Base-by-base conservation (phyloP, 2,888 invertebrate genomes). In the Euplexia lucipara region DNA sequence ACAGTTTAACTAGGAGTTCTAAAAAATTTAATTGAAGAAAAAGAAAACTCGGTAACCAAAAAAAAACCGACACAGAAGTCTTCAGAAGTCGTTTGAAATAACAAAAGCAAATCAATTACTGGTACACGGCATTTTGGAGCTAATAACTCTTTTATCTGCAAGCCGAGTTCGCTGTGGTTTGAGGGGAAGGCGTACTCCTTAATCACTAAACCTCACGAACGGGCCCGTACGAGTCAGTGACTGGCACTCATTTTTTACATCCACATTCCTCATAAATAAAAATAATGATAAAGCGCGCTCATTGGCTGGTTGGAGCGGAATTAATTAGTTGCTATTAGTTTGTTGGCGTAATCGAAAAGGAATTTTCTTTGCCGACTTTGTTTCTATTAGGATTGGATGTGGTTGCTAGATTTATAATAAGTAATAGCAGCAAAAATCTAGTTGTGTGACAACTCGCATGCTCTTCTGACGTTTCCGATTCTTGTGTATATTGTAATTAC, bases 161-260 rank as follows among this genome's bases (percentile, higher is more conserved):
- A 74, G 60, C 67, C 48, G 49, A 72, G 58, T 64, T 68, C 65
- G 45, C 42, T 75, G 80, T 22, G 80, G 80, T 77, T 68, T 70
- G 56, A 60, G 59, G 79, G 70, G 54, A 73, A 70, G 61, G 60
- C 61, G 22, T 47, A 67, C 53, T 73, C 79, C 81, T 89, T 89
- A 89, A 89, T 89, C 89, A 89, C 88, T 75, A 30, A 74, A 60
- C 71, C 86, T 87, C 88, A 89, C 90, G 89, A 89, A 85, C 41
- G 54, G 45, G 37, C 8, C 45, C 48, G 74, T 74, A 12, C 42
- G 48, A 71, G 64, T 42, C 62, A 34, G 63, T 20, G 62, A 41
- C 71, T 71, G 75, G 79, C 51, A 71, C 75, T 52, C 54, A 75
- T 81, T 79, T 81, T 81, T 81, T 64, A 75, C 42, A 67, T 65